Percentiles rank a stretch among this genome's conserved stretches.
Conservation (phyloP, 2,797 vertebrate genomes). For the Liasis olivaceus region DNA sequence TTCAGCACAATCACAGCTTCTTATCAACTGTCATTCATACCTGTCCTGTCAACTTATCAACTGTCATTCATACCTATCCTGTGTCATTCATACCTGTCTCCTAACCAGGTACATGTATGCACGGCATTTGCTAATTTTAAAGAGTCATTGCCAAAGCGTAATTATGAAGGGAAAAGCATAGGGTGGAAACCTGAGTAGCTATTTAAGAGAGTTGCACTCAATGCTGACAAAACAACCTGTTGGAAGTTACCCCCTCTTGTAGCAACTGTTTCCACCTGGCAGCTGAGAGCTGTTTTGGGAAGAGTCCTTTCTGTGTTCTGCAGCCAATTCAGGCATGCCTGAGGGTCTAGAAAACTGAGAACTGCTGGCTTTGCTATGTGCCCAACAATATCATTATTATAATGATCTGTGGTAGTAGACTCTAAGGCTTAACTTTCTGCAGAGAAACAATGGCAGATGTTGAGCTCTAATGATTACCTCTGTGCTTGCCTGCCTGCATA, state of each 20-base stretch:
- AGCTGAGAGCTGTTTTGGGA: slow-evolving; percentile 36
- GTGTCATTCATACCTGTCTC: not conserved
- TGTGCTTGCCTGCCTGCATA: not conserved
- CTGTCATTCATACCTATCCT: too few relatives aligned
- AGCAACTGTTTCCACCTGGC: slow-evolving; percentile 53
- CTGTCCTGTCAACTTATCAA: not conserved
- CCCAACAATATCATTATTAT: slow-evolving; percentile 54
- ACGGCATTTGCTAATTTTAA: not conserved
- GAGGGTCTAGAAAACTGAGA: slow-evolving; percentile 35
- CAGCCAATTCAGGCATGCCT: slow-evolving; percentile 35
- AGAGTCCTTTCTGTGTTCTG: not conserved
- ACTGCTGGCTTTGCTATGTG: slow-evolving; percentile 24
- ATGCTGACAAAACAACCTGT: slow-evolving; percentile 32
- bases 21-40: not conserved
- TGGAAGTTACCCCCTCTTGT: slow-evolving; percentile 26
- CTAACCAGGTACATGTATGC: not conserved
- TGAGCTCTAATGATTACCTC: slow-evolving; percentile 24
- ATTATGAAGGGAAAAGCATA: not conserved
- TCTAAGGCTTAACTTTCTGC: slow-evolving; percentile 42
- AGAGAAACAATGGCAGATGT: not conserved
- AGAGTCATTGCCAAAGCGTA: not conserved
- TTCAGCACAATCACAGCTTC: not conserved
- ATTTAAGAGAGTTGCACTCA: not conserved
- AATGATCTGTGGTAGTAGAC: slow-evolving; percentile 55
- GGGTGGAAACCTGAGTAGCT: not conserved